Percentiles rank a stretch among this genome's conserved stretches.
Conservation (phyloP, 2,113 vertebrate species). For the Numida meleagris region DNA sequence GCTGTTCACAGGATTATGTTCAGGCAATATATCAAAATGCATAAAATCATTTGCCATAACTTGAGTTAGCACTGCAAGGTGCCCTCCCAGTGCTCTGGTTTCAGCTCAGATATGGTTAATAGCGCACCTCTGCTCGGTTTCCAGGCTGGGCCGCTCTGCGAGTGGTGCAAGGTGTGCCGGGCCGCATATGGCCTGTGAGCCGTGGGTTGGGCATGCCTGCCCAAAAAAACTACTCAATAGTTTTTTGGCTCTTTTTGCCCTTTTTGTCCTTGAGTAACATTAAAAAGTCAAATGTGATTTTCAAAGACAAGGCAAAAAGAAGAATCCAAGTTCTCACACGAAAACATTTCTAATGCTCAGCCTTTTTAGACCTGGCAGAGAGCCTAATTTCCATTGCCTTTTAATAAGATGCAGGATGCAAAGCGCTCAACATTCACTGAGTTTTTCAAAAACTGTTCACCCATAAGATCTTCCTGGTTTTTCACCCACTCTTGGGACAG, state of each 20-base stretch:
- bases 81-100: too few relatives aligned
- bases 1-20: too few relatives aligned
- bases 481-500: not conserved
- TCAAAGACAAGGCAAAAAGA: not conserved
- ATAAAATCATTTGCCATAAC: too few relatives aligned
- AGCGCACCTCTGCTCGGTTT: too few relatives aligned
- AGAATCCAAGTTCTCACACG: not conserved
- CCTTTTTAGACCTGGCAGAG: not conserved
- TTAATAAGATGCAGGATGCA: not conserved
- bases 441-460: not conserved
- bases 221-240: not conserved
- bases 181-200: too few relatives aligned
- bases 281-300: not conserved
- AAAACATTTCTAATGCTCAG: not conserved
- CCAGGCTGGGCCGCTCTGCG: too few relatives aligned
- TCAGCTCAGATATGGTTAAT: too few relatives aligned
- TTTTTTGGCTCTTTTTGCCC: not conserved
- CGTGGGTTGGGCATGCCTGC: too few relatives aligned
- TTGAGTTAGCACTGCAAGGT: too few relatives aligned
- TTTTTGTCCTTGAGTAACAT: not conserved
- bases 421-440: not conserved
- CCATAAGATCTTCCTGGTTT: not conserved
- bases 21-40: too few relatives aligned
- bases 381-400: not conserved
- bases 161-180: too few relatives aligned